phyloP scores from a whole-genome alignment of 2,797 vertebrate genomes.

The Sebastes taczanowskii region DNA sequence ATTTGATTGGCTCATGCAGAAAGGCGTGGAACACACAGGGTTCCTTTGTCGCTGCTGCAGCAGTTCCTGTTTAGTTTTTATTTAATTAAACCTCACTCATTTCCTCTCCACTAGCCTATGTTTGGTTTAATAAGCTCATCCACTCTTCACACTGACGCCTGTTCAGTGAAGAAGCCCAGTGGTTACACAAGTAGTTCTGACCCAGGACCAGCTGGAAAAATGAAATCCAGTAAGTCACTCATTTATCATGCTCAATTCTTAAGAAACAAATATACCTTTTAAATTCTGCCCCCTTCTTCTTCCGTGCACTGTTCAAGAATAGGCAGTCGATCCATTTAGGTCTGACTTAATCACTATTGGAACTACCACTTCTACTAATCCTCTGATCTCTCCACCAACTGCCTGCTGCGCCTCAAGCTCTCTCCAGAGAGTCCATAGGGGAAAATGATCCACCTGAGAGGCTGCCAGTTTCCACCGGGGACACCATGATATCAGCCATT shows the following conservation, averaged over 20 bases:
- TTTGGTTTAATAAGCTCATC: conserved; percentile 29
- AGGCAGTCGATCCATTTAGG: conserved; percentile 65
- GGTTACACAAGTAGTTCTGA: neutral
- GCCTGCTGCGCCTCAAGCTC: conserved; percentile 20
- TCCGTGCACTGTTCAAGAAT: conserved; percentile 47
- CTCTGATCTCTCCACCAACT: conserved; percentile 66
- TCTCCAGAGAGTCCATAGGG: neutral
- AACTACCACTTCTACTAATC: conserved; percentile 63
- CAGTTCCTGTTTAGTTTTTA: conserved; percentile 30
- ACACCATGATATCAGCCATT: neutral
- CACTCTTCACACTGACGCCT: neutral
- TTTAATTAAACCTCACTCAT: conserved; percentile 38
- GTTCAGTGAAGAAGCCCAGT: neutral
- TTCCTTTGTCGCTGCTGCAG: conserved; percentile 10
- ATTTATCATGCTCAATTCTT: neutral
- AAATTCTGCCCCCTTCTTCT: conserved; percentile 16
- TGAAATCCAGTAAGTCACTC: neutral
- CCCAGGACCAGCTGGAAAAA: neutral
- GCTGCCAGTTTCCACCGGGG: neutral
- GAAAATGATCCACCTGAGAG: conserved; percentile 13
- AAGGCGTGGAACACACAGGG: neutral
- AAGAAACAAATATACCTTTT: neutral
- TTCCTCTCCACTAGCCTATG: conserved; percentile 41
- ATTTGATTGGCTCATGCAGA: conserved; percentile 1
- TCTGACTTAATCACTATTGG: conserved; percentile 56